Evolutionary conservation across 1,140 invertebrate species (phyloP), one percentile per base, ranked within the genome.

Genomic region (Meloidogyne hapla): DNA sequence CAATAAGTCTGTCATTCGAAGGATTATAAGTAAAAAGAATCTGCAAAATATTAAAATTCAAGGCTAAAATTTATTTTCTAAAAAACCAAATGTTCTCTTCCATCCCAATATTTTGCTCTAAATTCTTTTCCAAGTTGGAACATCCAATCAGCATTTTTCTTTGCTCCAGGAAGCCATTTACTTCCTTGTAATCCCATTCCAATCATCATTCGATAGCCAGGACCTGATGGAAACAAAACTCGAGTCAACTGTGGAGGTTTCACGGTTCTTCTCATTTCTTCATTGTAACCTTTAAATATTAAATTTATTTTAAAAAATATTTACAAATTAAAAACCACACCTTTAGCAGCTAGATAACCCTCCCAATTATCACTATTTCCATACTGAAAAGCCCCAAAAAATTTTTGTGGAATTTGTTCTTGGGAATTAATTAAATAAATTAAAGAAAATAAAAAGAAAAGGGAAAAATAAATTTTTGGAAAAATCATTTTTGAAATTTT

Each of bases 51-150:
- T 75, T 38, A 25, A 33, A 38, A 26, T 48, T 15, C 38, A 28
- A 25, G 68, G 38, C 10, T 69, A 18, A 62, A 28, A 62, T 21
- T n/a, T 10, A 26, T 40, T 62, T 28, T 61, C 1, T 26, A 56
- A 38, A 56, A 13, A 38, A 85, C 83, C 75, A 78, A 72, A 76
- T 84, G 83, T 26, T 83, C 70, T 38, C 33, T 76, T 61, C 66
- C 77, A 69, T 84, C 83, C 42, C 84, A 69, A 76, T 84, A 85
- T 64, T 85, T 83, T 48, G 71, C 84, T 48, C 72, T 40, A 77
- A 85, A 85, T 25, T 77, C 61, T 28, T 79, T 71, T 42, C 74
- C 80, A 26, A 83, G 65, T 26, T 67, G 45, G 21, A 81, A 69
- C 28, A 69, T 70, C 77, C 84, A 84, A 56, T 85, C 77, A 23